Percentiles rank a stretch among this genome's conserved stretches.
Conservation (phyloP, 2,797 vertebrate genomes). For the Microctenopoma lineatum region DNA sequence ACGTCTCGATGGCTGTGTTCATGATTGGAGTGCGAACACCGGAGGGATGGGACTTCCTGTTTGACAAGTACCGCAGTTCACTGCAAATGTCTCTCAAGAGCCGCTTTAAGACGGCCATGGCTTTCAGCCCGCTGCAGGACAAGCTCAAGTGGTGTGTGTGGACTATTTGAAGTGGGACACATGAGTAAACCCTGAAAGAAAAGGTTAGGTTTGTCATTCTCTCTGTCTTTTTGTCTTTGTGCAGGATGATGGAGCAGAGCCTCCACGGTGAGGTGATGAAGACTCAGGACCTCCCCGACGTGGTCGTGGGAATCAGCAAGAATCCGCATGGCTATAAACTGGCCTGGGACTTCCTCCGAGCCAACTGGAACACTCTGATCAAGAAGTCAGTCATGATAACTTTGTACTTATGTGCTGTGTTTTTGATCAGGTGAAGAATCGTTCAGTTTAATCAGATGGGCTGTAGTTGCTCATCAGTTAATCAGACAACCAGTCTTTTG, state of each 20-base stretch:
- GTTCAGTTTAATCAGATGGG: neutral
- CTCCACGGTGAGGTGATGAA: slow-evolving; percentile 88
- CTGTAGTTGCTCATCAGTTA: too few species aligned
- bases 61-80: slow-evolving; percentile 85
- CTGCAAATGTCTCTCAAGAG: slow-evolving; percentile 82
- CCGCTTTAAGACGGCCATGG: slow-evolving; percentile 85
- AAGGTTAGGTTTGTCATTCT: too few species aligned
- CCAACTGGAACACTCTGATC: slow-evolving; percentile 87
- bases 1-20: slow-evolving; percentile 88
- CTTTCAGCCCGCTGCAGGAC: slow-evolving; percentile 78
- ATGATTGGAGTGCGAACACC: slow-evolving; percentile 85
- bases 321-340: slow-evolving; percentile 87
- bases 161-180: neutral
- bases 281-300: slow-evolving; percentile 88
- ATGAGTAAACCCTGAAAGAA: rapidly evolving
- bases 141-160: slow-evolving; percentile 88
- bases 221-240: neutral
- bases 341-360: slow-evolving; percentile 88
- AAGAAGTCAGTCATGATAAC: slow-evolving; percentile 83
- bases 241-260: slow-evolving; percentile 91
- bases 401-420: too few species aligned
- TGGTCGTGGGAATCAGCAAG: slow-evolving; percentile 81
- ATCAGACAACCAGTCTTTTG: too few species aligned
- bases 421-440: too few species aligned
- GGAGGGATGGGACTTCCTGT: slow-evolving; percentile 92